Percentiles rank a stretch among this genome's conserved stretches.
These are phyloP conservation scores for Thaumatotibia leucotreta DNA, from an alignment of 1,140 invertebrate genomes.

Conservation along the genomic window DNA sequence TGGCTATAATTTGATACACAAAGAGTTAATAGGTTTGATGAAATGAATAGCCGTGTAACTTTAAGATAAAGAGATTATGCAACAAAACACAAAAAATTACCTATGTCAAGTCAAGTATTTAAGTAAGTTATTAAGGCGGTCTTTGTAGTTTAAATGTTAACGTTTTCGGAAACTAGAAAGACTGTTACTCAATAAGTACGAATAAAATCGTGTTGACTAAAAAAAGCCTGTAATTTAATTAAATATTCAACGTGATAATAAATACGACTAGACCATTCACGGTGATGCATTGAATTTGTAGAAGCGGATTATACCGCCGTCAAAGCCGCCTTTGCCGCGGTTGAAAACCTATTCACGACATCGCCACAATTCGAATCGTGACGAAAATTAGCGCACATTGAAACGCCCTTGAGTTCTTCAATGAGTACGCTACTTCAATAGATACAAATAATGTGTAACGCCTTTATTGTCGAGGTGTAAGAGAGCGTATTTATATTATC, in stretches of 20 bases:
- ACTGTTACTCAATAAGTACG: constrained; percentile 20
- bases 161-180: no score
- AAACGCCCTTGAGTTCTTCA: not conserved
- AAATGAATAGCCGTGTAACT: not conserved
- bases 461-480: no score
- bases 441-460: no score
- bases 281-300: not conserved
- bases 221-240: no score
- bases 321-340: not conserved
- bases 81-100: no score
- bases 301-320: not conserved
- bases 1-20: not conserved
- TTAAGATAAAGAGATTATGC: no score
- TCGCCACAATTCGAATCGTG: not conserved
- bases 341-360: not conserved
- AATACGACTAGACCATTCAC: not conserved
- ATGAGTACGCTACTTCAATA: no score
- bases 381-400: not conserved
- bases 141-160: no score
- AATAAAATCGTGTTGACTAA: no score
- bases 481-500: no score
- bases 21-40: not conserved
- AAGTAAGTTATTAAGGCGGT: no score
- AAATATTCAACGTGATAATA: not conserved
- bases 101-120: no score